Conservation (phyloP, 1,140 invertebrate species). For the Tetranychus cinnabarinus region DNA sequence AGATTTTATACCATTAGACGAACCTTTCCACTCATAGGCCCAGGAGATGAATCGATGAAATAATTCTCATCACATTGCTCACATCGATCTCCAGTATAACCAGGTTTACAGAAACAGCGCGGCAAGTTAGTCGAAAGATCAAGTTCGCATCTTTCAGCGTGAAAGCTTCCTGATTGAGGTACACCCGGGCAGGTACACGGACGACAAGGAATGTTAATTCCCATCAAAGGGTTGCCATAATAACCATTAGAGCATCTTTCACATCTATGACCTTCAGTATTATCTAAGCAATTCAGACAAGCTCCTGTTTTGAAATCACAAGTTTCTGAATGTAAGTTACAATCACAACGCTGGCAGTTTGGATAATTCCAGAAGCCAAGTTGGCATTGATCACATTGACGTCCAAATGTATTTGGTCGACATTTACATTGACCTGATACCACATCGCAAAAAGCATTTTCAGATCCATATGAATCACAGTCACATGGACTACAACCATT, state of each 20-base stretch:
- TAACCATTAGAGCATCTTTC: slow-evolving; percentile 57
- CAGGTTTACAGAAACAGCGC: slow-evolving; percentile 1
- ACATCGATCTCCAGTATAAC: slow-evolving; percentile 43
- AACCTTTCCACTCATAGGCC: slow-evolving; percentile 4
- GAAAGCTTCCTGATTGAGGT: slow-evolving; percentile 47
- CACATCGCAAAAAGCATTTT: slow-evolving; percentile 84
- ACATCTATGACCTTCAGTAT: slow-evolving; percentile 43
- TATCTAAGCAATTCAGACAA: slow-evolving; percentile 67
- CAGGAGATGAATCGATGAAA: slow-evolving; percentile 57
- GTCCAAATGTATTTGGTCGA: slow-evolving; percentile 69
- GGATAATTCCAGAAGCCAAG: slow-evolving; percentile 91
- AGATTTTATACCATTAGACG: too few species aligned
- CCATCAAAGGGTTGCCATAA: slow-evolving; percentile 80
- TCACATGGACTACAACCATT: slow-evolving; percentile 53
- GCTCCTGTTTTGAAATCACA: slow-evolving; percentile 78
- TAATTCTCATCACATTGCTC: slow-evolving; percentile 86
- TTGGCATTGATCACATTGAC: slow-evolving; percentile 78
- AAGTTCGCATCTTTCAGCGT: slow-evolving; percentile 64
- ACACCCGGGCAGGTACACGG: slow-evolving; percentile 83
- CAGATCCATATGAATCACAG: slow-evolving; percentile 74
- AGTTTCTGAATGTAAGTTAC: slow-evolving; percentile 81
- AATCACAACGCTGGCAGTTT: slow-evolving; percentile 75
- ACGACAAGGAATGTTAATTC: slow-evolving; percentile 51
- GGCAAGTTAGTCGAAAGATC: slow-evolving; percentile 64
- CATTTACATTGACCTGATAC: slow-evolving; percentile 47